Base-by-base conservation (phyloP, 2,888 invertebrate species). In the Lacanobia wlatinum region DNA sequence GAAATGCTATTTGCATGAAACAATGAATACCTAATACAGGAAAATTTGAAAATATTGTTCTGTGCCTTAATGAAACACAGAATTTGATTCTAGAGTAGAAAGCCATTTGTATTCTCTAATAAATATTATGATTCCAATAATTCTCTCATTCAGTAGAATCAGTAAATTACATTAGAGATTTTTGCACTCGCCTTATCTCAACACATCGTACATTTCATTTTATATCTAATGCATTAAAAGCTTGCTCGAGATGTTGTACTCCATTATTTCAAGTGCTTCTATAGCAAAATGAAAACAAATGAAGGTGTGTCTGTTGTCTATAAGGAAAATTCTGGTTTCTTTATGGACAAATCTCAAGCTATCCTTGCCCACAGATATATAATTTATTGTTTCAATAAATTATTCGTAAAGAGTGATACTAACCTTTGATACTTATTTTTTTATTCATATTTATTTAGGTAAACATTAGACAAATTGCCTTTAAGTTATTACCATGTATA, bases 141-240 rank as follows among this genome's bases (percentile, higher is more conserved):
- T 38, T 14, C 18, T 43, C 10, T 38, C 5, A 48, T 21, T 70
- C n/a, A 18, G 50, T 60, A 53, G 59, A 21, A 52, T 21, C 18
- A 7, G 55, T 55, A 60, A 74, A 73, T 73, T 18, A 48, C 1
- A 21, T 48, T 21, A 40, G 5, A 58, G n/a, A 28, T 52, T 50
- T 59, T 43, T 70, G 28, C 60, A 61, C 43, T 63, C 46, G 5
- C 18, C 18, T 21, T 62, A 53, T 70, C 23, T 62, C 46, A 58
- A 65, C 61, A 53, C 70, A 48, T 65, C 59, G 16, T 55, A 48
- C n/a, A 48, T 62, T 75, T 28, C 0, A n/a, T 48, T 66, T 74
- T 59, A 58, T 68, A 62, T 62, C 23, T 18, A 48, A 23, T 50
- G 10, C 50, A 58, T 62, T 62, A 75, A 62, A 61, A 50, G 60